Base-by-base conservation (phyloP, 1,140 invertebrate species). In the Eriosoma lanigerum region DNA sequence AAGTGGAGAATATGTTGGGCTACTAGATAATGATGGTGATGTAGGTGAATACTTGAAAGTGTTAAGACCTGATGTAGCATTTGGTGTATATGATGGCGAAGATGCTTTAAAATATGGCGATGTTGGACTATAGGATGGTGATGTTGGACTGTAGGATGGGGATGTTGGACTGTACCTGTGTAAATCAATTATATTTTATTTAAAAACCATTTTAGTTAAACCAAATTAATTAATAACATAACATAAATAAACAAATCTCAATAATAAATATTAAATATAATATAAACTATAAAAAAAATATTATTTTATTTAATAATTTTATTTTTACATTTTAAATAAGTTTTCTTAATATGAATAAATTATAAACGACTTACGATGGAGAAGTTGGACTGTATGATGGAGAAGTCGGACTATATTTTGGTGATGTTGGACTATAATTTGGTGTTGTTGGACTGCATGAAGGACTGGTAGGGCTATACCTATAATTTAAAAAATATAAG, bases 11-110 rank as follows among this genome's bases (percentile, higher is more conserved):
- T 96, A 96, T 15, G 91, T 92, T 0, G 93, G 94, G 84, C 90
- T 92, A 32, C 94, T 92, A 1, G 94, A 94, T 84, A 97, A 96
- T 0, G 89, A 91, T 0, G 93, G 94, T 73, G 91, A 92, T 6
- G 91, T 89, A 0, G 93, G 92, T 1, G 93, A 92, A 84, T 95
- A 96, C 81, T 91, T 92, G 1, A 94, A 94, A 38, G 92, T 93
- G 12, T 93, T 91, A 0, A 90, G 87, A 10, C 91, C 96, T 26
- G 89, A 90, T 4, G 93, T 92, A 82, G 89, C 91, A 0, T 91
- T 90, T 0, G 93, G 92, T 0, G 92, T 93, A 85, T 96, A 96
- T 78, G 90, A 90, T 13, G 94, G 95, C 76, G 86, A 86, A 32
- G 90, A 89, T 0, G 89, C 90, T n/a, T 87, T 87, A 82, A 93